A percentile compares a stretch with the other conserved stretches of the same genome.
Evolutionary conservation across 2,113 vertebrate species (phyloP).

Genomic region (Oplegnathus fasciatus): DNA sequence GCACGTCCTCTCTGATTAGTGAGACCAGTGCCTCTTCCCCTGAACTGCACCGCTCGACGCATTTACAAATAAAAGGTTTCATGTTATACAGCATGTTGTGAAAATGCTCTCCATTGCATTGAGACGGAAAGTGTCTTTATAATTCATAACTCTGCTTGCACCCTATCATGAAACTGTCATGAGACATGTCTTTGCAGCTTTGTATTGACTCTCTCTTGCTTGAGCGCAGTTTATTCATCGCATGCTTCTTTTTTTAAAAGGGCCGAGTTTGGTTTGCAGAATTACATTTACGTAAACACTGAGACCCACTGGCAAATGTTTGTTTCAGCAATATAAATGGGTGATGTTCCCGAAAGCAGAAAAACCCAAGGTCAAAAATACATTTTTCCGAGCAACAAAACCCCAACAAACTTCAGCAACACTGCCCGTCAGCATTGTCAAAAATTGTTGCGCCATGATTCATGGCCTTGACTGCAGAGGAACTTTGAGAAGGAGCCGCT

Average conservation of each 20-base stretch:
- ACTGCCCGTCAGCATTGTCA: not conserved
- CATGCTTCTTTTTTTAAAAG: not conserved
- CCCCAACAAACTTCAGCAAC: not conserved
- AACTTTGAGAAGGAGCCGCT: conserved; percentile 36
- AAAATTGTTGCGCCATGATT: conserved; percentile 11
- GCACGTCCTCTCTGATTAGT: conserved; percentile 80
- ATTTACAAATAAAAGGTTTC: conserved; percentile 43
- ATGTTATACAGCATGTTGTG: conserved; percentile 54
- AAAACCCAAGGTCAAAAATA: not conserved
- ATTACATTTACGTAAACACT: not conserved
- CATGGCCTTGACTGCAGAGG: conserved; percentile 27
- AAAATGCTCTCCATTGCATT: conserved; percentile 41
- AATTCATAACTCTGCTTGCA: conserved; percentile 46
- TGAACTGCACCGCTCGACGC: conserved; percentile 38
- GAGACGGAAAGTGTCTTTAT: conserved; percentile 42
- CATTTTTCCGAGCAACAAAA: conserved; percentile 5
- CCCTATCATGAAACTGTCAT: conserved; percentile 44
- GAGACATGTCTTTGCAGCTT: conserved; percentile 13
- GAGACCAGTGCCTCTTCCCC: conserved; percentile 65
- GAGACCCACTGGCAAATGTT: not conserved
- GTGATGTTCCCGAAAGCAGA: not conserved
- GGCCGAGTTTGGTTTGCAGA: not conserved
- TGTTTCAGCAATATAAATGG: not conserved
- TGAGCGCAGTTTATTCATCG: not conserved
- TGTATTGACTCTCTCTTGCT: not conserved